Base-by-base conservation (phyloP, 2,113 vertebrate genomes). In the Nettapus auritus region DNA sequence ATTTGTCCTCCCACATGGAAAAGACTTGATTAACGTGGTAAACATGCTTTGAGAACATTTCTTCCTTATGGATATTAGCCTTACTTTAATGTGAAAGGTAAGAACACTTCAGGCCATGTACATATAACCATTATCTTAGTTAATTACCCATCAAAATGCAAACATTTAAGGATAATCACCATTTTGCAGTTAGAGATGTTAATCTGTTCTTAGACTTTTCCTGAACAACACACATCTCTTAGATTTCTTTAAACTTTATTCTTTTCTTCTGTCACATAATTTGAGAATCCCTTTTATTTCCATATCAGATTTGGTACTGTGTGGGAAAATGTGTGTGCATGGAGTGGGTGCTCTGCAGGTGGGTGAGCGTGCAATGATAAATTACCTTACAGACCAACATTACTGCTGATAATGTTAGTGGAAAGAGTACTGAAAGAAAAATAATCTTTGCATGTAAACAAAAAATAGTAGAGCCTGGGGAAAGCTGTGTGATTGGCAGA, bases 111-210 rank as follows among this genome's bases (percentile, higher is more conserved):
- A 77, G 71, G 42, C 19, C 15, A n/a, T 80, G 34, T 19, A 69
- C 88, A 63, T 79, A 36, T 66, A 94, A 55, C 33, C 48, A 60
- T 92, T 93, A 93, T 86, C 73, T 93, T 77, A 71, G 46, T 90
- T 93, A 93, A 95, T 78, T 84, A 62, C 7, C n/a, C 56, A 34
- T 78, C 52, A 75, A 78, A 70, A 78, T 64, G 19, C 64, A 86
- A 94, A 55, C 10, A 34, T 68, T 88, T 84, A 55, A 68, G 33
- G 36, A 75, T 81, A 71, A 90, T 78, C 34, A 50, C 56, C 4
- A 42, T 81, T 75, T 88, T 59, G 42, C 83, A 87, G 94, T 89
- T 84, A 67, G 60, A 81, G 36, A 56, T 59, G 77, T 63, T 84
- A 63, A 71, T 90, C 46, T 63, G 16, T 59, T 87, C 18, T 75